Base-by-base conservation (phyloP, 30 jellyfish, hydroid and myxozoan species). In the Cassiopea xamachana region DNA sequence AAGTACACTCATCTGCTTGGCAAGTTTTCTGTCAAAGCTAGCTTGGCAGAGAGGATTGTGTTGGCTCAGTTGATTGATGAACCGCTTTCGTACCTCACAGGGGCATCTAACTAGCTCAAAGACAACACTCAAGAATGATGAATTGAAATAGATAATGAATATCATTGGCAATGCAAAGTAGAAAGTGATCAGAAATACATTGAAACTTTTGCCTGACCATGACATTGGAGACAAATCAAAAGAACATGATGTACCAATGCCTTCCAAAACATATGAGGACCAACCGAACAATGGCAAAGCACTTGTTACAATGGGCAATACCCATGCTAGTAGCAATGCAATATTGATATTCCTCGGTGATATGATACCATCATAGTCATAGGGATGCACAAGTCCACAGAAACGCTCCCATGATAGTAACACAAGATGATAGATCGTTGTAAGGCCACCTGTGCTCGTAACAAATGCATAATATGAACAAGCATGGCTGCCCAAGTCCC, bases 211-310 rank as follows among this genome's bases (percentile, higher is more conserved):
- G 75, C 48, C 75, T 50, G 87, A 9, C 87, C 87, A 78, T 15
- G 87, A 9, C 51, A 5, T 27, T 3, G 87, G 75, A 15, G 15
- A 49, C 15, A 78, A 19, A 45, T 78, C 74, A 3, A 78, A 15
- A 17, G 87, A 45, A 50, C 87, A 78, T 16, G 87, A 48, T 43
- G 87, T 78, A 27, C 87, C 87, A 60, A 78, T 68, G 18, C 90
- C 90, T 61, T 81, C 90, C 14, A 62, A 1, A 8, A 4, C 27
- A 17, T 60, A 81, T 1, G 90, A 67, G 7, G 81, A 67, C 90
- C 90, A 81, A 12, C 90, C 90, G 15, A 62, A 1, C 9, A 81
- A 3, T 44, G 90, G 90, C 64, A 81, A 69, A 27, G 16, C 44
- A 27, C 72, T 39, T 9, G 81, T 17, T 27, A 67, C 81, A 1